phyloP scores from a whole-genome alignment of 2,113 vertebrate species.

The Ptychochromis oligacanthus region DNA sequence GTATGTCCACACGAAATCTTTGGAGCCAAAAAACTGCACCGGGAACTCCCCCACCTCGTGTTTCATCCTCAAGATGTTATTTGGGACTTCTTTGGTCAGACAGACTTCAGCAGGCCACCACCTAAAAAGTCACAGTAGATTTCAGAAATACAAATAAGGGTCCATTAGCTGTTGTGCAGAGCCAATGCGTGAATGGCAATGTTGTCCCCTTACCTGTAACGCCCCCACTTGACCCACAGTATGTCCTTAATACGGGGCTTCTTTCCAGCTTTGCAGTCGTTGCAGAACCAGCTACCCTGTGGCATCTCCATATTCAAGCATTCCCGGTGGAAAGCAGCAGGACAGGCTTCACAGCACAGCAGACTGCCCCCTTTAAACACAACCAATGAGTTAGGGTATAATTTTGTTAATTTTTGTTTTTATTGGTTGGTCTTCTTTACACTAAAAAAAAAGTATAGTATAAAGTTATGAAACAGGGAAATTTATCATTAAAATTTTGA shows the following conservation, averaged over 20 bases:
- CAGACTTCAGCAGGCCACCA: constrained; percentile 99
- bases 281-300: constrained; percentile 98
- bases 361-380: constrained; percentile 90
- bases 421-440: background rate
- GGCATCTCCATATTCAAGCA: constrained; percentile 99
- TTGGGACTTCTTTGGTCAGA: constrained; percentile 90
- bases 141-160: background rate
- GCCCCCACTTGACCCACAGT: constrained; percentile 97
- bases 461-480: too few relatives aligned
- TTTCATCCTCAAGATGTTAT: constrained; percentile 93
- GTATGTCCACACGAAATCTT: constrained; percentile 98
- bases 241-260: constrained; percentile 97
- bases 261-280: constrained; percentile 97
- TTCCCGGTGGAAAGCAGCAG: constrained; percentile 97
- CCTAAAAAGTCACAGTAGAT: constrained; percentile 68
- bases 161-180: background rate
- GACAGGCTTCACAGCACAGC: constrained; percentile 97
- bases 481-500: background rate
- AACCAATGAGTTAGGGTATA: background rate
- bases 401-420: background rate
- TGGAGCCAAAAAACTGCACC: constrained; percentile 97
- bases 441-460: background rate
- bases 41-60: constrained; percentile 98
- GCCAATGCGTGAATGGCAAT: background rate
- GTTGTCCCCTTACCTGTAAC: constrained; percentile 86